A percentile compares a stretch with the other conserved stretches of the same genome.
Evolutionary conservation across 2,113 vertebrate species (phyloP).

Genomic region (Girardinichthys multiradiatus): DNA sequence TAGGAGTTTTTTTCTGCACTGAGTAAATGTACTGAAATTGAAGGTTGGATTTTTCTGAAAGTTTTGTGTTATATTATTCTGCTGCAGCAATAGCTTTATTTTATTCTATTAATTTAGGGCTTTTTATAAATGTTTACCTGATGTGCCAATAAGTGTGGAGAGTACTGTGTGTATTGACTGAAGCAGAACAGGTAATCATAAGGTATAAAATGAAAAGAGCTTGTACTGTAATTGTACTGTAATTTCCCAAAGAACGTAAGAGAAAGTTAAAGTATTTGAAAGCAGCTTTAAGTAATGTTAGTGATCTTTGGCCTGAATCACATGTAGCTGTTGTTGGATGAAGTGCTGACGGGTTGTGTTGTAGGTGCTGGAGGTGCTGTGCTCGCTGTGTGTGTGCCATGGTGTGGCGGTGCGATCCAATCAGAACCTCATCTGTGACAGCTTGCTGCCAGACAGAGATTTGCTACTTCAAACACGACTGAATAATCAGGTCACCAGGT

Average conservation of each 20-base stretch:
- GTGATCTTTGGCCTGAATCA: conserved; percentile 10
- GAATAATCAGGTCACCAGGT: conserved; percentile 93
- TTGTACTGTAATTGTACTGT: too few relatives aligned
- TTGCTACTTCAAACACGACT: conserved; percentile 92
- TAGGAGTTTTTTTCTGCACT: neutral
- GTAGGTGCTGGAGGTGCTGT: conserved; percentile 93
- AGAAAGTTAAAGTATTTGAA: neutral
- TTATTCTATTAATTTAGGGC: neutral
- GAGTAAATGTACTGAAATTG: neutral
- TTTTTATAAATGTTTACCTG: neutral
- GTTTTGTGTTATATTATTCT: neutral
- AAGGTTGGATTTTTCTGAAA: neutral
- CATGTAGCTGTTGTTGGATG: conserved; percentile 21
- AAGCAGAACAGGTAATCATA: neutral
- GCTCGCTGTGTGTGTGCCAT: conserved; percentile 93
- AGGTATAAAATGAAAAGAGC: neutral
- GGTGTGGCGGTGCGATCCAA: conserved; percentile 93
- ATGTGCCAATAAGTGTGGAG: neutral
- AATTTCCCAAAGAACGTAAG: neutral
- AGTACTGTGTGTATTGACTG: neutral
- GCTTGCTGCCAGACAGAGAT: conserved; percentile 90
- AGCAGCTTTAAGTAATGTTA: neutral
- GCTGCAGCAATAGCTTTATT: neutral
- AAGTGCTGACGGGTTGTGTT: conserved; percentile 54
- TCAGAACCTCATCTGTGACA: conserved; percentile 95